Conservation (phyloP, 37 sponge, comb jelly and placozoan genomes). For the Tethya wilhelma region DNA sequence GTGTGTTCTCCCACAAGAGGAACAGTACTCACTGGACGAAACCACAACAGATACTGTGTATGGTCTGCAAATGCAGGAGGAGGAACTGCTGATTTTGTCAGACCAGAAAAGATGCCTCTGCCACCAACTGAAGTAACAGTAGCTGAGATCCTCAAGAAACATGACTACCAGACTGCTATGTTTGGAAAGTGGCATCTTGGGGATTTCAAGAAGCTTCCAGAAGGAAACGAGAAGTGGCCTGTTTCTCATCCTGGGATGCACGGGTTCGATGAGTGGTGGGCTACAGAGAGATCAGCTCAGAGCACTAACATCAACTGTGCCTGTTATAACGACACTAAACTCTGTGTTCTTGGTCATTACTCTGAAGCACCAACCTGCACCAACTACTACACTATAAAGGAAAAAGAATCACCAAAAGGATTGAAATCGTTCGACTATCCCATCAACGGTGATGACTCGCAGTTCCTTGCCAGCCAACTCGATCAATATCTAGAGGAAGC, state of each 20-base stretch:
- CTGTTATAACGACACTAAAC: constrained; percentile 39
- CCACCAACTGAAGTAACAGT: constrained; percentile 54
- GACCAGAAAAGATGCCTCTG: constrained; percentile 45
- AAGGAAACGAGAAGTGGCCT: constrained; percentile 71
- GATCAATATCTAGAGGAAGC: constrained; percentile 26
- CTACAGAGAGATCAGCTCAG: constrained; percentile 62
- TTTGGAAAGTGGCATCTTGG: constrained; percentile 80
- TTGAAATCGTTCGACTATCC: constrained; percentile 16
- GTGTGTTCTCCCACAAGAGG: constrained; percentile 80
- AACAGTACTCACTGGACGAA: constrained; percentile 74
- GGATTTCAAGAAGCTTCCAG: constrained; percentile 40
- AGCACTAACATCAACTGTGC: constrained; percentile 63
- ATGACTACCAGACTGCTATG: constrained; percentile 47
- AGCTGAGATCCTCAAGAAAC: constrained; percentile 37
- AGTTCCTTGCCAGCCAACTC: constrained; percentile 44
- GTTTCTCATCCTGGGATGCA: constrained; percentile 72
- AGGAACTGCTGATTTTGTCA: constrained; percentile 35
- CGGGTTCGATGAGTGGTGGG: constrained; percentile 72
- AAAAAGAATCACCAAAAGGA: not conserved
- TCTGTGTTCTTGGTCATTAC: constrained; percentile 60
- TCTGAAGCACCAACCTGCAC: constrained; percentile 38
- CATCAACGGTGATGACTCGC: constrained; percentile 56
- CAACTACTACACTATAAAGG: constrained; percentile 50
- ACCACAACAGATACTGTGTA: constrained; percentile 78
- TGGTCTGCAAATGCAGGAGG: constrained; percentile 71